These are phyloP conservation scores for Prionailurus bengalensis DNA, from an alignment of 2,113 vertebrate species.

Conservation along the genomic window DNA sequence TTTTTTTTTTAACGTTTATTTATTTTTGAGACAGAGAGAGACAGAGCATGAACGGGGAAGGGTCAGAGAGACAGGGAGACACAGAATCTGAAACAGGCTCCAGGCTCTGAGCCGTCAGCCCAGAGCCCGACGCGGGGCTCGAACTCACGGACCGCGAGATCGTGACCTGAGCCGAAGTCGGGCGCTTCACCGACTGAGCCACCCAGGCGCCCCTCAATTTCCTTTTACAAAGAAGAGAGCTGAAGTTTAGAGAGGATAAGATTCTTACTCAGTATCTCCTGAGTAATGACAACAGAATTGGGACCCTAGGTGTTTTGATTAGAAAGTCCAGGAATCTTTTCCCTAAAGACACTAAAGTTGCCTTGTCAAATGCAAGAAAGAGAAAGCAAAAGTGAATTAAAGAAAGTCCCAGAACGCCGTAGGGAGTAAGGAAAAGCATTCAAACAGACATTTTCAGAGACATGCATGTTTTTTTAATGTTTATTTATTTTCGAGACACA, in stretches of 20 bases:
- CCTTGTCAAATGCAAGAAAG: slow-evolving; percentile 9
- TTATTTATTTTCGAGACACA: too few relatives aligned
- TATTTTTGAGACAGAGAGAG: too few relatives aligned
- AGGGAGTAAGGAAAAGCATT: not conserved
- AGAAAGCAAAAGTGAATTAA: not conserved
- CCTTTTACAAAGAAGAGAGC: not conserved
- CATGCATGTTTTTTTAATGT: not conserved
- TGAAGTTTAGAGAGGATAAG: not conserved
- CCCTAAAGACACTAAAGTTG: not conserved
- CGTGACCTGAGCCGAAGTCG: too few relatives aligned
- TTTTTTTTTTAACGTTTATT: too few relatives aligned
- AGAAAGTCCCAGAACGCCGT: slow-evolving; percentile 16
- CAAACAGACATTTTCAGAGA: slow-evolving; percentile 38
- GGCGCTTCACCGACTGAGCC: too few relatives aligned
- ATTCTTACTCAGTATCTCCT: not conserved
- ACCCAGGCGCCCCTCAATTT: too few relatives aligned
- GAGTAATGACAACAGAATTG: not conserved
- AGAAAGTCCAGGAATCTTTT: not conserved
- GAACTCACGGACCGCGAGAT: too few relatives aligned
- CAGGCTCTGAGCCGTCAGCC: too few relatives aligned
- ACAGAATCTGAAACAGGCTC: too few relatives aligned
- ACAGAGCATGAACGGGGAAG: too few relatives aligned
- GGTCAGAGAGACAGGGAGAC: too few relatives aligned
- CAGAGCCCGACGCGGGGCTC: too few relatives aligned
- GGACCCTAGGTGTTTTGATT: not conserved